Evolutionary conservation across 2,113 vertebrate species (phyloP).

Genomic region (Mesitornis unicolor): DNA sequence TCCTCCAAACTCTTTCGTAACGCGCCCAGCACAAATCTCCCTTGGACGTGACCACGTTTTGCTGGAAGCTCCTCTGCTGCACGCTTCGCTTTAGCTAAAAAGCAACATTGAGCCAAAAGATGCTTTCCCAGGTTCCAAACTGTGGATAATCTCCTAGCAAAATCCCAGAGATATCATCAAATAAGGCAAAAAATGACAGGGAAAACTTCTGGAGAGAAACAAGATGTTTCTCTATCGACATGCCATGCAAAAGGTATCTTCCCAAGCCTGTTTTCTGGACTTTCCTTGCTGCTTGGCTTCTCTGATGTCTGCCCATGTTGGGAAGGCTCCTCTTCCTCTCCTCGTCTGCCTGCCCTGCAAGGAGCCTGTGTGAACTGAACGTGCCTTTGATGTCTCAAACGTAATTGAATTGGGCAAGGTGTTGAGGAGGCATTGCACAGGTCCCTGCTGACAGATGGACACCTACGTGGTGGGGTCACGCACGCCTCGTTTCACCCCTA

Average conservation of each 20-base stretch:
- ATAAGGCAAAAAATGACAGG: neutral
- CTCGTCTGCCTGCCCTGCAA: fast-evolving
- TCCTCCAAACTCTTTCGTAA: neutral
- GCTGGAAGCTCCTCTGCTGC: neutral
- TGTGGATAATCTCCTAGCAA: neutral
- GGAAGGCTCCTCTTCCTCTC: neutral
- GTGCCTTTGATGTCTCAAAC: neutral
- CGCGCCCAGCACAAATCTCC: fast-evolving
- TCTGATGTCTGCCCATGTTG: fast-evolving
- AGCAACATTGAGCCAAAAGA: fast-evolving
- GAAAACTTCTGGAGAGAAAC: neutral
- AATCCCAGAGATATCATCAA: neutral
- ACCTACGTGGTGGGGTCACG: neutral
- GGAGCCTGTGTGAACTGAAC: neutral
- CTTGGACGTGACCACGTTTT: fast-evolving
- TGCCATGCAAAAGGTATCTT: fast-evolving
- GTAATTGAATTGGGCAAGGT: neutral
- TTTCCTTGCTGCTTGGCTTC: neutral
- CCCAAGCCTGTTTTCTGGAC: neutral
- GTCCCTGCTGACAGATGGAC: neutral
- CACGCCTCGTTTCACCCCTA: neutral
- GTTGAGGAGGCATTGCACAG: neutral
- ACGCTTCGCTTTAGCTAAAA: fast-evolving
- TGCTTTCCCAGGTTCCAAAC: neutral
- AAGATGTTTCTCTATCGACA: neutral